Base-by-base conservation (phyloP, 2,888 invertebrate genomes). In the Sinohyriopsis cumingii region DNA sequence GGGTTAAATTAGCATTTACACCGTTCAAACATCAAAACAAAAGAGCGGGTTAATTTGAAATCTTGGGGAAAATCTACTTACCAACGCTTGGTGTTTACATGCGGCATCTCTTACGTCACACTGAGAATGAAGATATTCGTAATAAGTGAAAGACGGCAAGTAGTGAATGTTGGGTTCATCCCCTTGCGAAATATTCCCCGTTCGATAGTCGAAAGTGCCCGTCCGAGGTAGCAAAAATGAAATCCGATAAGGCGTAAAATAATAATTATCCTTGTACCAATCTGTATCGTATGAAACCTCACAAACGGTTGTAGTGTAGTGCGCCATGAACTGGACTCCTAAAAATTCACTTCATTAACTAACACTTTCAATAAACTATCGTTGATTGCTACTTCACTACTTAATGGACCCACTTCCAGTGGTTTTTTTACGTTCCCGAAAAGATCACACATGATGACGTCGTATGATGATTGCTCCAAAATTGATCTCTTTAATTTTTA, bases 231-330 rank as follows among this genome's bases (percentile, higher is more conserved):
- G 45, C 68, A 73, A 28, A 55, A 77, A 59, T 1, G 77, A 75
- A 69, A 75, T 75, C 25, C 81, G 73, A 65, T 78, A 81, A 19
- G 81, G 81, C 9, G 81, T 81, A n/a, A 72, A 33, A 65, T 75
- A 71, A 54, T 77, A 68, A 55, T 81, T 76, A 54, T 79, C 81
- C n/a, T 72, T 75, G 28, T 65, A 65, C 79, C 77, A 79, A 60
- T 80, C 80, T 65, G 78, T 74, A 76, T 83, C 81, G 69, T 84
- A 84, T 53, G 80, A 77, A 66, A 84, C 77, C 77, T 84, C 84
- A 76, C 82, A 84, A 61, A 81, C 73, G 28, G 82, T 81, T 33
- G 80, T 71, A 24, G 72, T 12, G 12, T 60, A 69, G 66, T 70
- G 63, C n/a, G 75, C 68, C 75, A 75, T 75, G 45, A 15, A 45